Percentiles rank a stretch among this genome's conserved stretches.
Evolutionary conservation across 37 sponge, comb jelly and placozoan genomes (phyloP).

Genomic region (Geodia barretti): DNA sequence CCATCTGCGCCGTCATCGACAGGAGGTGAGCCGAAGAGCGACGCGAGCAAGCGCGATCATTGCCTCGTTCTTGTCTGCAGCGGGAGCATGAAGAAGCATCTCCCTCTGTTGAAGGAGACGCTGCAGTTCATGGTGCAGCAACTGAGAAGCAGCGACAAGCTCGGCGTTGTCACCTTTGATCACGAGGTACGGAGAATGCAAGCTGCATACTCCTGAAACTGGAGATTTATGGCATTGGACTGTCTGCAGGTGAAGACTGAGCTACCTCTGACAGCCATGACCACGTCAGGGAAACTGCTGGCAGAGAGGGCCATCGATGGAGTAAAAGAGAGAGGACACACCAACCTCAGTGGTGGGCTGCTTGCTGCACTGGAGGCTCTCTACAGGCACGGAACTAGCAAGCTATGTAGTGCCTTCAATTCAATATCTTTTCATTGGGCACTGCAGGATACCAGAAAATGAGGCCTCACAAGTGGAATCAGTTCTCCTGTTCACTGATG

Average conservation of each 20-base stretch:
- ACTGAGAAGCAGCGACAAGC: conserved; percentile 79
- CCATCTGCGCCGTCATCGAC: conserved; percentile 93
- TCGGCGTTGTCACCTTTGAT: conserved; percentile 84
- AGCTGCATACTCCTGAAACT: neutral
- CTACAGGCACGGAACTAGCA: conserved; percentile 11
- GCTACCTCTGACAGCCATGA: conserved; percentile 82
- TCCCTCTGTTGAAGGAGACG: conserved; percentile 86
- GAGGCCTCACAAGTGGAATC: conserved; percentile 83
- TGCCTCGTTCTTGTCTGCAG: conserved; percentile 24
- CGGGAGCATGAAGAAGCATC: conserved; percentile 91
- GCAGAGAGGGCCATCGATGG: conserved; percentile 79
- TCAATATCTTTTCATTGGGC: neutral
- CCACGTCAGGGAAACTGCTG: conserved; percentile 70
- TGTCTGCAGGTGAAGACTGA: conserved; percentile 38
- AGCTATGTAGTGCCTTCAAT: neutral
- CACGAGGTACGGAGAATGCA: conserved; percentile 67
- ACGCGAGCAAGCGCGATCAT: neutral
- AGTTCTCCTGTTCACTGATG: conserved; percentile 91
- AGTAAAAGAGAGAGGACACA: conserved; percentile 87
- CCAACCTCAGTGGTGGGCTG: conserved; percentile 95
- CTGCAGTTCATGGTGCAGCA: conserved; percentile 90
- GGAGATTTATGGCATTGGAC: neutral
- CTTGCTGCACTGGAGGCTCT: conserved; percentile 82
- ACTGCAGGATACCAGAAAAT: conserved; percentile 33
- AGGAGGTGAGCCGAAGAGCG: conserved; percentile 59